Evolutionary conservation across 1,140 invertebrate species (phyloP), one percentile per base, ranked within the genome.

Genomic region (Nasonia vitripennis): DNA sequence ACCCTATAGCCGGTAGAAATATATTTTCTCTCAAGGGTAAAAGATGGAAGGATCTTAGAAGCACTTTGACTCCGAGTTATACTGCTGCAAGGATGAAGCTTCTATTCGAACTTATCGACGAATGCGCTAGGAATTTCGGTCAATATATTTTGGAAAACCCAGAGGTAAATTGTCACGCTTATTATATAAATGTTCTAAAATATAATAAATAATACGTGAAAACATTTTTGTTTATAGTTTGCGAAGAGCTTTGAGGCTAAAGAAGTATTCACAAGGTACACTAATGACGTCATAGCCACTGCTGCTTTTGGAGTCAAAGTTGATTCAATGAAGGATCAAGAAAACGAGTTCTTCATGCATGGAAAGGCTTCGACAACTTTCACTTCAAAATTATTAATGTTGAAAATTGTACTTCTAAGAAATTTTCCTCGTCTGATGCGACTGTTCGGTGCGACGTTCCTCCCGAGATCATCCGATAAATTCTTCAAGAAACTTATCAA

Each of bases 71-170:
- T 55, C 92, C 93, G 0, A 92, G 89, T 0, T 94, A 94, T 67
- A 94, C 93, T 0, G 90, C 91, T 68, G 91, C 89, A 45, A 94
- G 94, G 81, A 94, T 94, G 91, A 93, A 91, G 62, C 88, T 90
- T 34, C 92, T 94, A 90, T 93, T 92, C 67, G 88, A 92, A 14
- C 78, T 94, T 31, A 90, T 94, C 71, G 89, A 90, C 48, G 86
- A 92, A 23, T 91, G 92, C 77, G 89, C 91, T 6, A 80, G 89
- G 4, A 89, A 93, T 80, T 89, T 90, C 0, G 89, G 90, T 0
- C 83, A 88, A 17, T 89, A 89, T 41, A 45, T 93, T 2, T 87
- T 89, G n/a, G 80, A 86, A 0, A 84, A 91, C 41, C 45, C 48
- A 0, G 34, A 87, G 45, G 78, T 86, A 17, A 78, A 31, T 51